Evolutionary conservation across 2,797 vertebrate species (phyloP), one percentile per base, ranked within the genome.

Genomic region (Numenius phaeopus): DNA sequence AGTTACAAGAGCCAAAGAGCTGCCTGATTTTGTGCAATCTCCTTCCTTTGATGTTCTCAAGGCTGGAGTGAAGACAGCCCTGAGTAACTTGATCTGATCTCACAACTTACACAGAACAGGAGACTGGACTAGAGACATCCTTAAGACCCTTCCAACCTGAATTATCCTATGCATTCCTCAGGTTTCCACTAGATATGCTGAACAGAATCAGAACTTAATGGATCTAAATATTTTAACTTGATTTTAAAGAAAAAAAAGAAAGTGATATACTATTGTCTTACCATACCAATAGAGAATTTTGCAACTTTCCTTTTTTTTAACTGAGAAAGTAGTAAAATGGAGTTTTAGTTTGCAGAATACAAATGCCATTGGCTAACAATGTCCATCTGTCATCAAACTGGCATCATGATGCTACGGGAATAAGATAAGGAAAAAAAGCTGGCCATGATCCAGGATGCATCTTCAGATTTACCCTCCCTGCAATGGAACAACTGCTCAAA

Each of bases 211-310:
- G 26, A 85, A 71, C 9, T 67, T 50, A 62, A 26, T 39, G 7
- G 14, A 83, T 42, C 17, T 58, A 79, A 75, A 66, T 62, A 89
- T 70, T 96, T 92, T 95, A 92, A 95, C 73, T 83, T 89, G 44
- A 81, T 50, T 47, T 21, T 37, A 96, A 46, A 76, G 13, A 64
- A 27, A 37, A 29, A 29, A 10, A 32, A 39, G 55, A 52, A 7
- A 34, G 64, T 84, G 78, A 93, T 40, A 81, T 10, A 83, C 9
- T 0, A 64, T n/a, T 57, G 9, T 47, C 17, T 69, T 64, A 79
- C 21, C 7, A 61, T 3, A 44, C 5, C 22, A 70, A 44, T 37
- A 59, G 5, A 83, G 37, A 70, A 37, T 50, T 94, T 55, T 70
- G 23, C 7, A 46, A 62, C 52, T 62, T 87, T 47, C 17, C 1